A percentile compares a stretch with the other conserved stretches of the same genome.
phyloP scores from a whole-genome alignment of 2,797 vertebrate genomes.

The Argya squamiceps region DNA sequence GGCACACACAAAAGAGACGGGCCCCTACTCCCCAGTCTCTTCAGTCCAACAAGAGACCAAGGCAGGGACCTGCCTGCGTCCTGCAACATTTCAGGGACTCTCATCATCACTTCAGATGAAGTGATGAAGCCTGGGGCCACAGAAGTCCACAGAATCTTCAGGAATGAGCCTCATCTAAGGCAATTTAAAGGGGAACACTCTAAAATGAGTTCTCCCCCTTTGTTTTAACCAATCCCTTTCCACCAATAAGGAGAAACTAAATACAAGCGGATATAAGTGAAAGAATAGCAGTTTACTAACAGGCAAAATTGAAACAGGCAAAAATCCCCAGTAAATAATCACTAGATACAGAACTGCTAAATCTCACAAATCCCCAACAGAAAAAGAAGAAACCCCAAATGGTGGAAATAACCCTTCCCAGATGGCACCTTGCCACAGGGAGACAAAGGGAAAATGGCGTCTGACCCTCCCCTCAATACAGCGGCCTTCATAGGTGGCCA shows the following conservation, averaged over 20 bases:
- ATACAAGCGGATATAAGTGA: background rate
- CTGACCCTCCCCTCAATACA: no score
- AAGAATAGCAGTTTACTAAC: background rate
- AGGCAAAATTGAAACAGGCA: background rate
- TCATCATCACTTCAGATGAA: background rate
- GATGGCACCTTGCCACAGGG: no score
- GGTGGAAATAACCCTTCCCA: background rate
- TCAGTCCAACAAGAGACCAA: background rate
- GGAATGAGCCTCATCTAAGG: background rate
- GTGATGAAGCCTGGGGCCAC: background rate
- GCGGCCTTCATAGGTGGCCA: rapidly evolving
- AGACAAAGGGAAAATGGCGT: background rate
- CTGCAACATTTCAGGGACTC: background rate
- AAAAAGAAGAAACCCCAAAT: background rate
- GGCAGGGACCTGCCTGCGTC: background rate
- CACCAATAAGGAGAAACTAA: background rate
- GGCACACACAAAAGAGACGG: background rate
- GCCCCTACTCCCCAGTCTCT: background rate
- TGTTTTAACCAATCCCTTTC: background rate
- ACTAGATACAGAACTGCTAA: background rate
- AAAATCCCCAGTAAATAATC: background rate
- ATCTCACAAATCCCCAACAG: background rate
- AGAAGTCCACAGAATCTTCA: background rate
- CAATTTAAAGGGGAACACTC: background rate
- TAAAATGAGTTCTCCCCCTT: background rate